Base-by-base conservation (phyloP, 2,797 vertebrate genomes). In the Oreonectes daqikongensis region DNA sequence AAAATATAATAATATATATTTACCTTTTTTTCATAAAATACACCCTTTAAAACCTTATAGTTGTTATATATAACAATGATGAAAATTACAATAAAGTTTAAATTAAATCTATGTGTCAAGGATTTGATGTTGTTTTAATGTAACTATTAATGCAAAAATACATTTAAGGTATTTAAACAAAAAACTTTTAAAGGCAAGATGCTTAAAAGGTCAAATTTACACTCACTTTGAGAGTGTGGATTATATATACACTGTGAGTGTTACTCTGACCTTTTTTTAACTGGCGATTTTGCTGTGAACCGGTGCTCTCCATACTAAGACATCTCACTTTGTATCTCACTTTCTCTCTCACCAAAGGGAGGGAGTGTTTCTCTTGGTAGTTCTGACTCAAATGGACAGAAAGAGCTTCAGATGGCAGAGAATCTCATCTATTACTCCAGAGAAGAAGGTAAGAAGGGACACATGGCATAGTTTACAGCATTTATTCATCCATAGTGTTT, bases 351-450 rank as follows among this genome's bases (percentile, higher is more conserved):
- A 2, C 40, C 0, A 52, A 42, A 86, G 91, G 83, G 84, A 70
- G 84, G 87, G 26, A 24, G 80, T 5, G 82, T 87, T 48, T 69
- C 82, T 82, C 73, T 84, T 60, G 68, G 18, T 72, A 76, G 44
- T 10, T 72, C 67, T 22, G 90, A 91, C 79, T 67, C 69, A n/a
- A 88, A 81, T 1, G 83, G 75, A 81, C 48, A 75, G 5, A 75
- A 80, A 55, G 84, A 92, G 60, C 80, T 98, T 87, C 92, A 97
- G 89, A 99, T 99, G 97, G 93, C 97, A 0, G 95, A 96, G 85
- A 99, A 99, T 86, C 93, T 95, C 64, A 94, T 99, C 87, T 99
- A 99, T 87, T 95, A 90, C 87, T 94, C 96, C 3, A 92, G 94
- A 88, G 95, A 96, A 0, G 94, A 98, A 91, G 97, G 97, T 98